A percentile compares a stretch with the other conserved stretches of the same genome.
Conservation (phyloP, 2,888 invertebrate species). For the Pterostichus niger region DNA sequence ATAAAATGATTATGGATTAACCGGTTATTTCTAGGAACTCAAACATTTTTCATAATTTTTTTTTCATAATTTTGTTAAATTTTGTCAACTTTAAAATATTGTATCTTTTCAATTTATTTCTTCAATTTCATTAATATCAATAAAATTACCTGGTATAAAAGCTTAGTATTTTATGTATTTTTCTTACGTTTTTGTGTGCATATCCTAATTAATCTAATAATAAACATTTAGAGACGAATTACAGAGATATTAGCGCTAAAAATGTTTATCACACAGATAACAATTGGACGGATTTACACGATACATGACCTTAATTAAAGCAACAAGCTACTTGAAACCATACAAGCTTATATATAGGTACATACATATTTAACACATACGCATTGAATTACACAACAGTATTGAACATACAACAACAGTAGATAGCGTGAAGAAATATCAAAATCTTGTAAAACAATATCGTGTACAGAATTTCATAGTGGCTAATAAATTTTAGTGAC, state of each 20-base stretch:
- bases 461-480: neutral
- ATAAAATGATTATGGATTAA: no score
- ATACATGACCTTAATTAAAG: slow-evolving; percentile 32
- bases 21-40: no score
- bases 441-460: slow-evolving; percentile 21
- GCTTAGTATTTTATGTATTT: no score
- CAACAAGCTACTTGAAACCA: slow-evolving; percentile 25
- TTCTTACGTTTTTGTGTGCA: no score
- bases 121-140: no score
- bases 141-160: no score
- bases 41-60: no score
- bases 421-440: neutral
- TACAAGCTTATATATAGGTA: neutral
- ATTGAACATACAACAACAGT: neutral
- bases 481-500: neutral
- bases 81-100: no score
- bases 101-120: no score
- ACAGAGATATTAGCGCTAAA: neutral
- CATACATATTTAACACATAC: neutral
- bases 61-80: no score
- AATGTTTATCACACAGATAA: slow-evolving; percentile 24
- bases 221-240: no score
- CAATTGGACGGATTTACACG: neutral
- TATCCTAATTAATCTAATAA: no score
- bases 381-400: slow-evolving; percentile 4